Evolutionary conservation across 2,113 vertebrate species (phyloP).

Genomic region (Sorex araneus): DNA sequence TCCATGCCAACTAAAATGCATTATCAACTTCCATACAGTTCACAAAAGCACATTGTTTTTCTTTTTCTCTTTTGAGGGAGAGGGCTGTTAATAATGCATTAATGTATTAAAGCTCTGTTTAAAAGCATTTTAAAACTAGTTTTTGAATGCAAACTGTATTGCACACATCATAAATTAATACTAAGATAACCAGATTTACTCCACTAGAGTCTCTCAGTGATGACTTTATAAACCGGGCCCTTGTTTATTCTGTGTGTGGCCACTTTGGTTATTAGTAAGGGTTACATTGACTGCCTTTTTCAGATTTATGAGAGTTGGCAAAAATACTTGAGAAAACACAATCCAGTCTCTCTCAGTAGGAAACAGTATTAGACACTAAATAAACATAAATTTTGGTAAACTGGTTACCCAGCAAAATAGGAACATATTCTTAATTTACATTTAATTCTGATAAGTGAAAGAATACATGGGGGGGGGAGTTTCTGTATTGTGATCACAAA

Average conservation of each 20-base stretch:
- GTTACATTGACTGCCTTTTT: conserved; percentile 64
- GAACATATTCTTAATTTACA: conserved; percentile 43
- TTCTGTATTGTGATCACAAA: conserved; percentile 43
- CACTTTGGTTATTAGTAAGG: conserved; percentile 80
- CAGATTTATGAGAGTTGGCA: conserved; percentile 84
- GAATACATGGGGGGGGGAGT: background rate
- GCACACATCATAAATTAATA: conserved; percentile 80
- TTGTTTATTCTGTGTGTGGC: conserved; percentile 84
- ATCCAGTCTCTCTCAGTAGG: conserved; percentile 67
- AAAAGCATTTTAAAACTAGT: conserved; percentile 48
- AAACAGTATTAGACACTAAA: conserved; percentile 84
- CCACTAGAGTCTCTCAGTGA: conserved; percentile 39
- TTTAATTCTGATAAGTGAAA: conserved; percentile 47
- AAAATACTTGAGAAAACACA: conserved; percentile 81
- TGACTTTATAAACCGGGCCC: conserved; percentile 57
- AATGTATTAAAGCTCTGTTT: conserved; percentile 54
- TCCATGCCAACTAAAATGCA: background rate
- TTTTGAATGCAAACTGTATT: conserved; percentile 70
- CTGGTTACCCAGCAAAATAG: conserved; percentile 39
- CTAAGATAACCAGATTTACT: conserved; percentile 66
- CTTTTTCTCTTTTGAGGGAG: background rate
- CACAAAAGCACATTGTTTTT: background rate
- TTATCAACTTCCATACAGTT: background rate
- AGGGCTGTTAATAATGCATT: background rate
- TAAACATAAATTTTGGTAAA: conserved; percentile 82